Base-by-base conservation (phyloP, 2,113 vertebrate genomes). In the Clarias gariepinus region DNA sequence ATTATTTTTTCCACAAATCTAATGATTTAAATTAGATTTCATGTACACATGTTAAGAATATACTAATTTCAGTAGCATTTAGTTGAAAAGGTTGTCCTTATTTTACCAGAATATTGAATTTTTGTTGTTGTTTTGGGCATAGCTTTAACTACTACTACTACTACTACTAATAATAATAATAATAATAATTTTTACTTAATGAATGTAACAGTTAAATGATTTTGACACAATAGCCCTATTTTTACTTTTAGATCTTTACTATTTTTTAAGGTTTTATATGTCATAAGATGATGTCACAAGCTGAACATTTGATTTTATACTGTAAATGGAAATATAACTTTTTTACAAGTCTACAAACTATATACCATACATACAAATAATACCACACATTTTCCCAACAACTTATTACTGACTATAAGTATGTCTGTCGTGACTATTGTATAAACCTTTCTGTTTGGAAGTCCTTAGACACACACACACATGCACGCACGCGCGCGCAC, bases 391-490 rank as follows among this genome's bases (percentile, higher is more conserved):
- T 79, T 19, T 10, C 30, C 18, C 61, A 73, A 13, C 66, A 61
- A 9, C n/a, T 61, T 82, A 71, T 74, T 66, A 30, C 64, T 53
- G 55, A 53, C 61, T 64, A 30, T 71, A 47, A 69, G 21, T 68
- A 88, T 85, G 71, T 18, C 47, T 87, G 10, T 83, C 77, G 74
- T 58, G 74, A 80, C 68, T 63, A 55, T 85, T 87, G 85, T 63
- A 21, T 57, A 81, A 47, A 78, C 68, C 73, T 52, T 80, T 74
- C 73, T 79, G 47, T 78, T 79, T 88, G 60, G 19, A 36, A 82
- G 23, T 28, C 68, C 78, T 66, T 57, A 36, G 57, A 86, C 47
- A 7, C 47, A 47, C 41, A 47, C 41, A 47, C 41, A 47, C 47
- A 47, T 8, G 41, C 41, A 41, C 41, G 4, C 41, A 41, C 41